Base-by-base conservation (phyloP, 92 coral and sea anemone species). In the Diadumene lineata region DNA sequence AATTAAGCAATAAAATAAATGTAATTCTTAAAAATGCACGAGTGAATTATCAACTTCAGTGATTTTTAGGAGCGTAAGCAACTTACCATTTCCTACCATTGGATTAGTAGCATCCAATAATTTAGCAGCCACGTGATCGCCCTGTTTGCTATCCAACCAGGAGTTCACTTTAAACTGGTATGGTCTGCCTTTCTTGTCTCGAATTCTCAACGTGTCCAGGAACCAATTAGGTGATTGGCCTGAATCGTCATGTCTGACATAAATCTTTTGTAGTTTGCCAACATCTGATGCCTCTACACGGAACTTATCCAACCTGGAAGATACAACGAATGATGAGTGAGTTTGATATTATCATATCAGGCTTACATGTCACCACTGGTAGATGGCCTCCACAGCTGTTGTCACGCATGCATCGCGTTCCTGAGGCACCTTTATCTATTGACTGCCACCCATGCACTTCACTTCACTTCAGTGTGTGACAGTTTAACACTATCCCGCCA, bases 221-320 rank as follows among this genome's bases (percentile, higher is more conserved):
- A 76, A 92, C 98, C 98, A 92, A 34, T 78, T 86, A 28, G 88
- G 90, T 8, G 98, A 89, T 22, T 69, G 57, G 23, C 98, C 98
- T 22, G 94, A 65, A 57, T 88, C 84, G 73, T 89, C 93, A 48
- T 89, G 87, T 57, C 86, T 88, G 10, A 92, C 27, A 66, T 68
- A 62, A 25, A 92, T 70, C 71, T 84, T 83, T 18, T 83, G 56
- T 18, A 92, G 70, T 43, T 77, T 77, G 7, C 98, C 98, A 24
- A 92, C 80, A 38, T 92, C 85, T 56, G 89, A 73, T 28, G 98
- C 89, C 60, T 90, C 94, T 23, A 92, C 68, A 30, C 92, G 94
- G 79, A 92, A 92, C 18, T 80, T 66, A 79, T 92, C 98, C 48
- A 78, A 66, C 64, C 98, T 92, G 38, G 8, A 73, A 38, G 7